Evolutionary conservation across 2,888 invertebrate genomes (phyloP).

Genomic region (Troglohyphantes excavatus): DNA sequence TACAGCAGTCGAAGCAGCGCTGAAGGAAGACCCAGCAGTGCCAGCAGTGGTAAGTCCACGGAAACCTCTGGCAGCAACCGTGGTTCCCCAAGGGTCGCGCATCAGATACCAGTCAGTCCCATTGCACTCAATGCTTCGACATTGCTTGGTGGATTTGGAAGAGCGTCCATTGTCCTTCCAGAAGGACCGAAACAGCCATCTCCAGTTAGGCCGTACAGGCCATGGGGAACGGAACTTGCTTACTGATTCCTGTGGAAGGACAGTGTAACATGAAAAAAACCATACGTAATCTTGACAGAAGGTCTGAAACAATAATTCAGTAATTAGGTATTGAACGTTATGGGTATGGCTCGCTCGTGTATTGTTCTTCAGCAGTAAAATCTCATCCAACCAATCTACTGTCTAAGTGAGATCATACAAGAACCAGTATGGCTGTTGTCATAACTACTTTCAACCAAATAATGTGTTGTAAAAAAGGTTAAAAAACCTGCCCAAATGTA

Average conservation of each 20-base stretch:
- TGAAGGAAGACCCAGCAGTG: background rate
- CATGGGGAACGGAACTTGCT: constrained; percentile 98
- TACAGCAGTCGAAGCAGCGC: background rate
- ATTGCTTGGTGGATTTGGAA: constrained; percentile 57
- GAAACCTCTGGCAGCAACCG: background rate
- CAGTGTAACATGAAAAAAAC: background rate
- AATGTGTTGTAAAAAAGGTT: too few species aligned
- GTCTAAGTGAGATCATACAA: too few species aligned
- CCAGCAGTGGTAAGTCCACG: constrained; percentile 18
- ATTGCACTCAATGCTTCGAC: constrained; percentile 68
- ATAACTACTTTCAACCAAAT: too few species aligned
- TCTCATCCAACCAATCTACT: too few species aligned
- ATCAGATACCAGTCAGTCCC: constrained; percentile 65
- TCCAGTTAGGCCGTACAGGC: constrained; percentile 91
- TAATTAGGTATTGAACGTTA: too few species aligned
- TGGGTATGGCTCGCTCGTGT: too few species aligned
- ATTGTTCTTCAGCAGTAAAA: too few species aligned
- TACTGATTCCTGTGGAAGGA: constrained; percentile 85
- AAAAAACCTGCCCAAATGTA: too few species aligned
- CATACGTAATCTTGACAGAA: background rate
- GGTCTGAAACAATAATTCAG: too few species aligned
- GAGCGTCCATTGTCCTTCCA: constrained; percentile 21
- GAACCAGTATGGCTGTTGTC: too few species aligned
- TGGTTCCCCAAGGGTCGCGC: background rate
- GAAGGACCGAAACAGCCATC: constrained; percentile 42